These are phyloP conservation scores for Potamilus streckersoni DNA, from an alignment of 1,140 invertebrate species.

Conservation along the genomic window DNA sequence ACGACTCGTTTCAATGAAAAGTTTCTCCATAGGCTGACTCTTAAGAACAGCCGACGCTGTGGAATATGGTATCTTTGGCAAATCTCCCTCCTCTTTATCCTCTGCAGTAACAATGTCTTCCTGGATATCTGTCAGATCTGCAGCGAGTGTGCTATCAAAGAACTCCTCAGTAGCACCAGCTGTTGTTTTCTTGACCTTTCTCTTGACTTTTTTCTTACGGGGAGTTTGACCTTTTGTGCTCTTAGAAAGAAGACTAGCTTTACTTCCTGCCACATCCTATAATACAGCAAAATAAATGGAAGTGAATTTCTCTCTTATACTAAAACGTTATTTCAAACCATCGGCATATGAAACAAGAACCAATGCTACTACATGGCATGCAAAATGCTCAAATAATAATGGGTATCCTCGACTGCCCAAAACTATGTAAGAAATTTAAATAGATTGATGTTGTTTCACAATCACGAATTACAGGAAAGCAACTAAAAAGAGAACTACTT, in stretches of 20 bases:
- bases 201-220: constrained; percentile 50
- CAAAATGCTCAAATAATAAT: too few species aligned
- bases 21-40: constrained; percentile 58
- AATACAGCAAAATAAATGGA: neutral
- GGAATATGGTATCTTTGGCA: constrained; percentile 27
- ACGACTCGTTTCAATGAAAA: constrained; percentile 61
- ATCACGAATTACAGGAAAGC: too few species aligned
- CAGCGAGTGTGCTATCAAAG: constrained; percentile 42
- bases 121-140: constrained; percentile 52
- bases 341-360: too few species aligned
- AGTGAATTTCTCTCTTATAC: too few species aligned
- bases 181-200: constrained; percentile 45
- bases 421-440: too few species aligned
- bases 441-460: too few species aligned
- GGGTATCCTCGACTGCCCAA: too few species aligned
- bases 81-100: constrained; percentile 38
- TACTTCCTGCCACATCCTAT: constrained; percentile 55
- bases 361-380: too few species aligned
- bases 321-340: too few species aligned
- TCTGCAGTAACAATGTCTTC: constrained; percentile 53
- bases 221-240: constrained; percentile 43
- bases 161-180: constrained; percentile 41
- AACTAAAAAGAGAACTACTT: too few species aligned
- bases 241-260: constrained; percentile 54
- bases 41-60: constrained; percentile 41